phyloP scores from a whole-genome alignment of 2,888 invertebrate species.

The Thereva unica region DNA sequence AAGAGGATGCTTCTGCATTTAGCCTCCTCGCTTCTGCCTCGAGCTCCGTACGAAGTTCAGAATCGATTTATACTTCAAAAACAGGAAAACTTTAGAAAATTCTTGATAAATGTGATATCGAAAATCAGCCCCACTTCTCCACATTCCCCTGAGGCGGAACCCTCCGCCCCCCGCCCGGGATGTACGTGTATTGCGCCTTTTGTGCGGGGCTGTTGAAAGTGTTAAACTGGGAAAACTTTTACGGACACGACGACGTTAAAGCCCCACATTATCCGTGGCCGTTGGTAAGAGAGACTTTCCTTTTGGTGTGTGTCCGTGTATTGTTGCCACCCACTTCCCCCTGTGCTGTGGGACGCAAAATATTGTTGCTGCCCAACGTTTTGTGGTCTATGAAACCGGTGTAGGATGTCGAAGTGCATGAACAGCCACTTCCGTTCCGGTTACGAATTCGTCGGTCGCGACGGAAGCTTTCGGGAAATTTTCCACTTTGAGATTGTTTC shows the following conservation, averaged over 20 bases:
- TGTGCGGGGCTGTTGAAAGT: not conserved
- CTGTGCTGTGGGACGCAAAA: slow-evolving; percentile 9
- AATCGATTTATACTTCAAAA: slow-evolving; percentile 41
- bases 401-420: slow-evolving; percentile 42
- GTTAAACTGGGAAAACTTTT: too few relatives aligned
- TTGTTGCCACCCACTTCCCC: slow-evolving; percentile 13
- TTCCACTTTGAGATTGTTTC: slow-evolving; percentile 45
- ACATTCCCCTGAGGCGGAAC: too few relatives aligned
- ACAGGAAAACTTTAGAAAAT: slow-evolving; percentile 41
- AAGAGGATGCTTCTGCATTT: not conserved
- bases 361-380: slow-evolving; percentile 37
- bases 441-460: slow-evolving; percentile 45
- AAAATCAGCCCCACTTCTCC: slow-evolving; percentile 32
- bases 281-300: slow-evolving; percentile 2
- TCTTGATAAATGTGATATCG: slow-evolving; percentile 41
- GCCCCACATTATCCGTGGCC: not conserved
- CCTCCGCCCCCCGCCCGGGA: not conserved
- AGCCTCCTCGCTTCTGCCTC: slow-evolving; percentile 9
- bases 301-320: slow-evolving; percentile 1
- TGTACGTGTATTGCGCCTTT: slow-evolving; percentile 20
- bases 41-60: slow-evolving; percentile 24
- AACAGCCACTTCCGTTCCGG: slow-evolving; percentile 44
- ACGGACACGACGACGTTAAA: too few relatives aligned
- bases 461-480: slow-evolving; percentile 45
- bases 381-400: slow-evolving; percentile 37